Conservation (phyloP, 2,797 vertebrate species). For the Gorsachius magnificus region DNA sequence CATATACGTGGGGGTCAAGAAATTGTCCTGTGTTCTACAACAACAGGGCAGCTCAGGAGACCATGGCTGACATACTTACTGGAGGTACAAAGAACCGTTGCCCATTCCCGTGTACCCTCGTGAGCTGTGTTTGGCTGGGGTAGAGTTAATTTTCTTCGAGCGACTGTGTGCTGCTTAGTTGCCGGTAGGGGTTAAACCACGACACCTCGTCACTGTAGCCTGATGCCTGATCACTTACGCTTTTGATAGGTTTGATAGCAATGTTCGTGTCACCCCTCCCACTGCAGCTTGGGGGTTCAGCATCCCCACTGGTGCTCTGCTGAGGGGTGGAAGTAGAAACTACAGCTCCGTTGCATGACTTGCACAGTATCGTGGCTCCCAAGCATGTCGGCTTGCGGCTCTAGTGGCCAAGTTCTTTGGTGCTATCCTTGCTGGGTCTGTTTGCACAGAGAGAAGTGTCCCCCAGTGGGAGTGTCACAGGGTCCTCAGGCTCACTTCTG, state of each 20-base stretch:
- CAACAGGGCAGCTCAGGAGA: background rate
- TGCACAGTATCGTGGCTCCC: background rate
- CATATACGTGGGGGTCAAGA: background rate
- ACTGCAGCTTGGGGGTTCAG: background rate
- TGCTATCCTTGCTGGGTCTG: background rate
- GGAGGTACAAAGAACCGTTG: background rate
- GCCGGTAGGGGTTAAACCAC: background rate
- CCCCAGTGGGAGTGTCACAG: background rate
- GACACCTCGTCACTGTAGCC: background rate
- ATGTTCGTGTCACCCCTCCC: accelerated
- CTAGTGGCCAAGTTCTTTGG: background rate
- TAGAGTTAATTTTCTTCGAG: background rate
- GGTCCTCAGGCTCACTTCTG: background rate
- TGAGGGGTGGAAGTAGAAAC: background rate
- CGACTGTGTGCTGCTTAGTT: background rate
- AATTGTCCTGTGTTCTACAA: background rate
- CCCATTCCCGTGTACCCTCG: background rate
- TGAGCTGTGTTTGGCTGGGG: background rate
- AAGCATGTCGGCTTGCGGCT: background rate
- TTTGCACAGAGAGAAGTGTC: background rate
- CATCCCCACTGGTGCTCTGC: background rate
- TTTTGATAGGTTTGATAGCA: background rate
- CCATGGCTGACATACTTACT: background rate
- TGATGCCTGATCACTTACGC: background rate
- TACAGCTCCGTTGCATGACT: background rate